Evolutionary conservation across 2,113 vertebrate genomes (phyloP).

Genomic region (Poeciliopsis prolifica): DNA sequence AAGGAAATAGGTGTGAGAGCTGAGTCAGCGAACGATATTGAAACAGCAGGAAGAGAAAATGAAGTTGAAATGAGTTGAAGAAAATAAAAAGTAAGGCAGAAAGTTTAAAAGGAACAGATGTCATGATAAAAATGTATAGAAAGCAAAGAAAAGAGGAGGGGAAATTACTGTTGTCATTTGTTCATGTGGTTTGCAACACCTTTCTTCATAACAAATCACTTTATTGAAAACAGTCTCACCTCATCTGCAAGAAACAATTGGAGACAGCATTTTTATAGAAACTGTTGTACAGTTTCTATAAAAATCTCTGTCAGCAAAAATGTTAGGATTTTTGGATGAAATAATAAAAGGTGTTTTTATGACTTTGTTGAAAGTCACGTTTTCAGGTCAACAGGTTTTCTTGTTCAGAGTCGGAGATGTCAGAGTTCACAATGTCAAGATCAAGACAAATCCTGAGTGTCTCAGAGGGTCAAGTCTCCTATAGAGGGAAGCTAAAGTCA

Average conservation of each 20-base stretch:
- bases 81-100: slow-evolving; percentile 1
- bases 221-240: background rate
- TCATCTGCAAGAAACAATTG: background rate
- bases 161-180: background rate
- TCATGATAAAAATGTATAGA: background rate
- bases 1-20: slow-evolving; percentile 24
- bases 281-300: background rate
- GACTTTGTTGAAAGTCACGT: no score
- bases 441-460: no score
- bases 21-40: slow-evolving; percentile 21
- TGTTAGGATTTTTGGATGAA: no score
- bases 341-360: no score
- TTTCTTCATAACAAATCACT: no score
- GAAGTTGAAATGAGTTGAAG: background rate
- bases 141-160: background rate
- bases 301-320: background rate
- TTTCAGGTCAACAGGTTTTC: no score
- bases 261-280: background rate
- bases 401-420: no score
- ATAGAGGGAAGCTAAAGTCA: background rate
- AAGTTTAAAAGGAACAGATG: background rate
- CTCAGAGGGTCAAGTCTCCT: background rate
- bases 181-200: background rate
- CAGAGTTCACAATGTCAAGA: no score
- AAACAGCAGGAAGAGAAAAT: slow-evolving; percentile 5